phyloP scores from a whole-genome alignment of 2,888 invertebrate species.

The Saturnia pavonia region DNA sequence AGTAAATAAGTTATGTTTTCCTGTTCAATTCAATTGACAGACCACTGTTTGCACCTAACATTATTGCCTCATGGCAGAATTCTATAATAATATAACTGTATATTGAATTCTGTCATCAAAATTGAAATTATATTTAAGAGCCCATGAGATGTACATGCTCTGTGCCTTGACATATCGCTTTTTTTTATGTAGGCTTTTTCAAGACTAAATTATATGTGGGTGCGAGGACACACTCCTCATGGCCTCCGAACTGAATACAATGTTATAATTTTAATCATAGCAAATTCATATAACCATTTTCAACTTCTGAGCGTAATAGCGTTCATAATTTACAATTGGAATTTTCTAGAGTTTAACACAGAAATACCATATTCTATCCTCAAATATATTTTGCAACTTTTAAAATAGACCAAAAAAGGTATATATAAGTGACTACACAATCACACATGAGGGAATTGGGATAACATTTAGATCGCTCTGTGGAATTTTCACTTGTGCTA shows the following conservation, averaged over 20 bases:
- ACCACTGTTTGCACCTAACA: slow-evolving; percentile 66
- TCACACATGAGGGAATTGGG: slow-evolving; percentile 38
- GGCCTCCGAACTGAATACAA: slow-evolving; percentile 43
- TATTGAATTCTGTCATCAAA: slow-evolving; percentile 22
- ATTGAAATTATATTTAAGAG: slow-evolving; percentile 37
- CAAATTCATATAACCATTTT: slow-evolving; percentile 45
- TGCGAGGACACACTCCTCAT: slow-evolving; percentile 46
- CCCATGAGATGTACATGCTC: slow-evolving; percentile 41
- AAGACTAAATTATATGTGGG: slow-evolving; percentile 18
- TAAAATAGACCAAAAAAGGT: slow-evolving; percentile 57
- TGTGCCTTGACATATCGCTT: slow-evolving; percentile 23
- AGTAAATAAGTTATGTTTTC: slow-evolving; percentile 53
- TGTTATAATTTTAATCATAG: slow-evolving; percentile 40
- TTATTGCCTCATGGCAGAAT: slow-evolving; percentile 40
- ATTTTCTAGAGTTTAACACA: slow-evolving; percentile 67
- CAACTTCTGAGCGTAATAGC: slow-evolving; percentile 67
- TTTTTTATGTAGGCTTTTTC: slow-evolving; percentile 19
- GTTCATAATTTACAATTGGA: slow-evolving; percentile 65
- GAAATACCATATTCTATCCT: slow-evolving; percentile 57
- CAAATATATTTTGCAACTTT: slow-evolving; percentile 48
- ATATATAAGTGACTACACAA: slow-evolving; percentile 49
- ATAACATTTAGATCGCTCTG: slow-evolving; percentile 44
- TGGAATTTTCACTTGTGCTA: slow-evolving; percentile 58
- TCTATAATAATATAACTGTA: slow-evolving; percentile 20
- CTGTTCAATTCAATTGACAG: slow-evolving; percentile 59